Evolutionary conservation across 2,113 vertebrate genomes (phyloP), one percentile per base, ranked within the genome.

Genomic region (Gymnobelideus leadbeateri): DNA sequence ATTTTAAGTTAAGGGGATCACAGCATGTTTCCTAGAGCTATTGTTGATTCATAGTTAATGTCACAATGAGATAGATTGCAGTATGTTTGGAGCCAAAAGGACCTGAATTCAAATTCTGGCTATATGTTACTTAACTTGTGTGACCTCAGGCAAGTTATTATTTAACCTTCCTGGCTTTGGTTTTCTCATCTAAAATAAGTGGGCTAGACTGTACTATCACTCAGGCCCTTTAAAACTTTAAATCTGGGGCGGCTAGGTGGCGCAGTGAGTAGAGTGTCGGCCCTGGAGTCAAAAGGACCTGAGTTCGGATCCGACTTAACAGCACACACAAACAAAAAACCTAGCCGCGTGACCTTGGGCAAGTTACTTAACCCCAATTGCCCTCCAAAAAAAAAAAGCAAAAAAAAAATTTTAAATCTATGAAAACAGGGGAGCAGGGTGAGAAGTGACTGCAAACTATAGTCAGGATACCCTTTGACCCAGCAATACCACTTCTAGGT

Each of bases 41-140:
- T 47, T 25, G 46, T 51, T 94, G 50, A 93, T 95, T 89, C 46
- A 68, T 53, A 91, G 26, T 89, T 95, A 89, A 91, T 92, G n/a
- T n/a, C 0, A 26, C 14, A 90, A n/a, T 90, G 92, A 94, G 8
- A 93, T 16, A 21, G 93, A 89, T 14, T 90, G 47, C 91, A 95
- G 50, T 93, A 96, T 92, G 92, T 92, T 94, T 95, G 61, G 12
- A 68, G 12, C 31, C 31, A 68, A 14, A 68, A 68, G 61, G 61
- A 68, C 31, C 61, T 37, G 31, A 68, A 68, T 37, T 68, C 31
- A 68, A 68, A 31, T 68, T 68, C 61, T 68, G 12, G 61, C 28
- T 61, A 12, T 61, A 31, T 31, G 26, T 68, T 4, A 37, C 31
- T 68, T 14, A 61, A 31, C 28, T 12, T 68, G 61, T 68, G 31